Conservation (phyloP, 2,113 vertebrate genomes). For the Neolamprologus falcicula region DNA sequence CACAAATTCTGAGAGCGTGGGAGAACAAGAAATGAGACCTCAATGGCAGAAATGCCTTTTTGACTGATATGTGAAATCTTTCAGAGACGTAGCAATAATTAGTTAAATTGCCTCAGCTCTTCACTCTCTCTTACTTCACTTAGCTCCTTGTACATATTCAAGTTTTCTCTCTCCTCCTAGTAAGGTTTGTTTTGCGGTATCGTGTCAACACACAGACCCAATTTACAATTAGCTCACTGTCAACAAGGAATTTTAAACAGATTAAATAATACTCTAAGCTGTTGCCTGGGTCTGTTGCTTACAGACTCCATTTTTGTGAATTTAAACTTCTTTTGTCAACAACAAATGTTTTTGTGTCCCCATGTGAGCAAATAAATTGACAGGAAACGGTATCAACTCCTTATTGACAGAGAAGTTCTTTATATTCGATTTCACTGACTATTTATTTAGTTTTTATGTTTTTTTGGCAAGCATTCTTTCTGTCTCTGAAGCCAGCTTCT, state of each 20-base stretch:
- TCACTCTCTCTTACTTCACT: conserved; percentile 18
- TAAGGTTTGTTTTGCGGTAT: not conserved
- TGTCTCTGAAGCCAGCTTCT: not conserved
- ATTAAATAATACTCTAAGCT: not conserved
- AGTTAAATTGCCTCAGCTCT: conserved; percentile 36
- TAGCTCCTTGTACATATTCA: conserved; percentile 1
- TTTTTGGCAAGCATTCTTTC: not conserved
- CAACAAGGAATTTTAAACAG: not conserved
- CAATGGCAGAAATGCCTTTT: conserved; percentile 26
- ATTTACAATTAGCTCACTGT: not conserved
- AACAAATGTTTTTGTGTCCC: not conserved
- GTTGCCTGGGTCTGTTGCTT: not conserved
- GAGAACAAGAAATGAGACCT: conserved; percentile 12
- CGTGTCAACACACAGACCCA: not conserved
- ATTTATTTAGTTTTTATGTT: not conserved
- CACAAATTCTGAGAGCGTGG: not conserved
- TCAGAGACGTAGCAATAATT: conserved; percentile 30
- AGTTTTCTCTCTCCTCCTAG: not conserved
- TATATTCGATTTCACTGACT: not conserved
- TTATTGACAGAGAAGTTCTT: not conserved
- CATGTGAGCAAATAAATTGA: not conserved
- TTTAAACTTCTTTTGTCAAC: not conserved
- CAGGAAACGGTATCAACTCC: not conserved
- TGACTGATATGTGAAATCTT: conserved; percentile 20
- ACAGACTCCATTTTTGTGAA: not conserved